Evolutionary conservation across 2,797 vertebrate species (phyloP), one percentile per base, ranked within the genome.

Genomic region (Myripristis murdjan): DNA sequence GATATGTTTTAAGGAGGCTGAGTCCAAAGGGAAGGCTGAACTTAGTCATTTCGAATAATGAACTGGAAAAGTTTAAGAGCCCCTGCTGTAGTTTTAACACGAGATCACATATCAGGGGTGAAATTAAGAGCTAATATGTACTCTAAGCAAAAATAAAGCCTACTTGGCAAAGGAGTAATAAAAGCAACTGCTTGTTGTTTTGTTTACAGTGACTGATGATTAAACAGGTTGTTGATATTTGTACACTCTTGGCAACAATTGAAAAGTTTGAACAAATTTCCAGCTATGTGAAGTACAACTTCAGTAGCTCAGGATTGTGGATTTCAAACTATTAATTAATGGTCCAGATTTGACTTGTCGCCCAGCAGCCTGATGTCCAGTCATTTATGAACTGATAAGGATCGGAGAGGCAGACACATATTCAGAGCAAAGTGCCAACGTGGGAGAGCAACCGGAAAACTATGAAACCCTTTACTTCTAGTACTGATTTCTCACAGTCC

Each of bases 61-160:
- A 57, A 61, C 51, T 71, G 49, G 35, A 81, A 80, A 64, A 14
- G n/a, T 51, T 70, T n/a, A 77, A 64, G 20, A 48, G 3, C 44
- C 35, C 2, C 28, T 51, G 46, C 15, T 66, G n/a, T 26, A 64
- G 41, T 56, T 20, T 67, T 11, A 67, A 61, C 67, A 67, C 57
- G 48, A 66, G 35, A 75, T 56, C 26, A 4, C 20, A 8, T 16
- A 48, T 58, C 20, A 59, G 49, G 2, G 18, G 18, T 20, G 31
- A 49, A 22, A 49, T 18, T 26, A 62, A 23, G 18, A 48, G 15
- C 18, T 46, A 18, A 46, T 18, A 46, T 9, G 7, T 12, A n/a
- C 5, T 18, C 1, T 16, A 31, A 28, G 15, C 6, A 53, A 24
- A 11, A 53, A 31, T 28, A 8, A 7, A 31, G 12, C 6, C 7